Base-by-base conservation (phyloP, 1,140 invertebrate species). In the Drosophila nebulosa region DNA sequence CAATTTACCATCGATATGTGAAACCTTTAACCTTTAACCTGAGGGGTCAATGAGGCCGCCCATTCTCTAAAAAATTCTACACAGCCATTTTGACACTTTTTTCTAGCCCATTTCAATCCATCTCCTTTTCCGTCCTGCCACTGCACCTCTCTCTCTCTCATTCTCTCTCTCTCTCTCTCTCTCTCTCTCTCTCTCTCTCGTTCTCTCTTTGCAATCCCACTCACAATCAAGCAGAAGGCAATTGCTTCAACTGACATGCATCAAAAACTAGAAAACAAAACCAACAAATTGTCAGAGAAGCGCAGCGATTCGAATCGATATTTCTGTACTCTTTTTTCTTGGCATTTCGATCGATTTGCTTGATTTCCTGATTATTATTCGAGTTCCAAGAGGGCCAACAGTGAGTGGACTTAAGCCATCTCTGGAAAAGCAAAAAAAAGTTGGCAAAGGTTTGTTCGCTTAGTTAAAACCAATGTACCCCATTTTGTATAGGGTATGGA, bases 251-350 rank as follows among this genome's bases (percentile, higher is more conserved):
- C 39, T 46, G 22, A 57, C 26, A 10, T 16, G 26, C 18, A 35
- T 4, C 18, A 1, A 60, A 12, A 46, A 21, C 26, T 10, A 9
- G 27, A 69, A 70, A 69, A 59, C 22, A 58, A 24, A 12, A 9
- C 69, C 39, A 46, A 46, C 18, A 46, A 46, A 46, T 10, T 46
- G 39, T 10, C 39, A 21, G 18, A 46, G 10, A 10, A 4, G 39
- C 1, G 1, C 2, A 6, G 18, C 16, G 1, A 18, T 18, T 1
- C 6, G 16, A 3, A 46, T 4, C 39, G 7, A 21, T 7, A 10
- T 10, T 21, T 21, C 2, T 18, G 5, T 21, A 46, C 39, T 10
- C 39, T 46, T 21, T 7, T 6, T 10, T 6, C 5, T 46, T 10
- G 16, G 9, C 39, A 21, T 21, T 18, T 46, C 7, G 7, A 21